Evolutionary conservation across 2,888 invertebrate species (phyloP), one percentile per base, ranked within the genome.

Genomic region (Diploptera punctata): DNA sequence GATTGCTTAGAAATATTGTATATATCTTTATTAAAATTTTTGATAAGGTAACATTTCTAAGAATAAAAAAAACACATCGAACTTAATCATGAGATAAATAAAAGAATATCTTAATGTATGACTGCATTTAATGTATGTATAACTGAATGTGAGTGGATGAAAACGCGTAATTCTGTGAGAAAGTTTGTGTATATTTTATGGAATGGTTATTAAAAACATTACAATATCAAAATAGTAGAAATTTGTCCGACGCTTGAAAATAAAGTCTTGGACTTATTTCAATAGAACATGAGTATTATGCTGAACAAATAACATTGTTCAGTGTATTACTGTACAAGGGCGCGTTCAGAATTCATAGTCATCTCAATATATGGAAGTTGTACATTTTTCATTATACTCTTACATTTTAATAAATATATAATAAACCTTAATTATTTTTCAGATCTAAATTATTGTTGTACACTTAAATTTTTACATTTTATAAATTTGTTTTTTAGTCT

Each of bases 221-320:
- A 21, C 24, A 16, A 67, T 44, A 29, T 26, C 38, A 71, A 65
- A 65, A 65, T 54, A 67, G 49, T 54, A 60, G 73, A 73, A 68
- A 73, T 73, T 65, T 70, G 73, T 73, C 73, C 67, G 73, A 73
- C 73, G 67, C 73, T 57, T n/a, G 26, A 68, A 29, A 18, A 21
- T n/a, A n/a, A 26, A 62, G 73, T 70, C 73, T 73, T 70, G 69
- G 73, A 73, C 73, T 57, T 70, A 67, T 73, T 67, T 70, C 73
- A 62, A 57, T 67, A 10, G 10, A 7, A 33, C 33, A 10, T 33
- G 52, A 47, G 44, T 60, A 1, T 43, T 38, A 57, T 5, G 4
- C n/a, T 33, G 13, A 29, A 57, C 16, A 57, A 24, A 4, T 5
- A 24, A 38, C 7, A n/a, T 47, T 57, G 18, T 57, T 57, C 3